Evolutionary conservation across 1,140 invertebrate genomes (phyloP).

Genomic region (Drosophila rufa): DNA sequence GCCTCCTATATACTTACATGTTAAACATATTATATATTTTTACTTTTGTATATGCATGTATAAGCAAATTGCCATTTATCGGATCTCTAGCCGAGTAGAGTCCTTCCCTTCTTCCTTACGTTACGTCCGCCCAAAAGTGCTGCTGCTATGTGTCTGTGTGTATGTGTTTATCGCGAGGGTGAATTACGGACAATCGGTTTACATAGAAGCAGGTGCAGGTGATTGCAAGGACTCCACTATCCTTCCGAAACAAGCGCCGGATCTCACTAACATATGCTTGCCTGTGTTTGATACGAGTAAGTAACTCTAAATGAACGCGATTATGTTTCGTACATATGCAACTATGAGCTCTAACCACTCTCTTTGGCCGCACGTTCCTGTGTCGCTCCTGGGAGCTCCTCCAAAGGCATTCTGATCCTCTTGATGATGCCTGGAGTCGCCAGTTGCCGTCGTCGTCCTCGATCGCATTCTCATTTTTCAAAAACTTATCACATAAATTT

Average conservation of each 20-base stretch:
- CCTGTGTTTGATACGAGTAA: constrained; percentile 19
- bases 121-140: constrained; percentile 51
- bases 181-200: constrained; percentile 30
- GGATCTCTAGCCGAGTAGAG: constrained; percentile 47
- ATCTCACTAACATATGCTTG: constrained; percentile 38
- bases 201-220: constrained; percentile 46
- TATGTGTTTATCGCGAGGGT: constrained; percentile 20
- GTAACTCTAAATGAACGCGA: constrained; percentile 54
- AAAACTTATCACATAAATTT: constrained; percentile 85
- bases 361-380: constrained; percentile 45
- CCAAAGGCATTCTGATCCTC: background rate
- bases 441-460: constrained; percentile 7
- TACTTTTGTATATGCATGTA: constrained; percentile 56
- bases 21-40: constrained; percentile 72
- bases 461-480: constrained; percentile 34
- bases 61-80: constrained; percentile 53
- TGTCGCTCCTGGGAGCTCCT: constrained; percentile 5
- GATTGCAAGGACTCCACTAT: constrained; percentile 21
- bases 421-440: background rate
- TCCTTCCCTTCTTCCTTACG: constrained; percentile 24
- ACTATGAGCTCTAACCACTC: constrained; percentile 35
- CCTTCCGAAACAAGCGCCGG: constrained; percentile 30
- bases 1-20: constrained; percentile 76
- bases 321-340: constrained; percentile 45
- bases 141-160: constrained; percentile 8